Evolutionary conservation across 2,888 invertebrate species (phyloP).

Genomic region (Orgyia antiqua): DNA sequence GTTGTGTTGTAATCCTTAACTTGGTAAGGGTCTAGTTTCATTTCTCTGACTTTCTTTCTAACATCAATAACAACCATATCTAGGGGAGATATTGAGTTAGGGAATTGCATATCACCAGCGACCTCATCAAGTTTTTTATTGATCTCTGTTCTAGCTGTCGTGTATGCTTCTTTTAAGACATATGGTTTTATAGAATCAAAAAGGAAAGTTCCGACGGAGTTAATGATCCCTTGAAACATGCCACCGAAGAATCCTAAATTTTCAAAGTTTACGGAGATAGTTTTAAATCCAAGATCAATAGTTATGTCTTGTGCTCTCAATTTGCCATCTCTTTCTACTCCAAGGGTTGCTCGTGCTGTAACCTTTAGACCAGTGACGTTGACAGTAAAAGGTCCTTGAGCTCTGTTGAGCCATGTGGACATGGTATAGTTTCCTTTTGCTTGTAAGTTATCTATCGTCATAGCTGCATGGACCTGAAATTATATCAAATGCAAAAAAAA

Average conservation of each 20-base stretch:
- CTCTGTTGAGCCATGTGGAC: conserved; percentile 82
- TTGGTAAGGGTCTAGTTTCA: conserved; percentile 86
- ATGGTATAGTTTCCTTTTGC: conserved; percentile 87
- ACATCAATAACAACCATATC: conserved; percentile 89
- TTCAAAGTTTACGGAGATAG: conserved; percentile 88
- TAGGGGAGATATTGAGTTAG: conserved; percentile 90
- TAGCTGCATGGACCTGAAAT: conserved; percentile 82
- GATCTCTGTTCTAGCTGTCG: conserved; percentile 84
- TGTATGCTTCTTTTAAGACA: conserved; percentile 87
- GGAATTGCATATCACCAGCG: conserved; percentile 84
- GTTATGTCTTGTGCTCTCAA: conserved; percentile 87
- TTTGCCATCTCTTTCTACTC: conserved; percentile 85
- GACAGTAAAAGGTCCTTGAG: conserved; percentile 87
- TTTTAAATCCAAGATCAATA: conserved; percentile 87
- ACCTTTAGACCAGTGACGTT: conserved; percentile 84
- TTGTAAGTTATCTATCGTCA: conserved; percentile 83
- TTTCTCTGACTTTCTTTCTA: conserved; percentile 81
- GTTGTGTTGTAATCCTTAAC: conserved; percentile 85
- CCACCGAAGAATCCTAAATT: conserved; percentile 88
- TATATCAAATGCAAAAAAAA: conserved; percentile 3
- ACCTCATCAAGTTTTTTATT: conserved; percentile 85
- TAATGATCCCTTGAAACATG: conserved; percentile 84
- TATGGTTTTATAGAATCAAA: conserved; percentile 93
- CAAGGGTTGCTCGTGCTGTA: conserved; percentile 82
- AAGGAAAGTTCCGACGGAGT: conserved; percentile 88